Conservation (phyloP, 2,113 vertebrate species). For the Platysternon megacephalum region DNA sequence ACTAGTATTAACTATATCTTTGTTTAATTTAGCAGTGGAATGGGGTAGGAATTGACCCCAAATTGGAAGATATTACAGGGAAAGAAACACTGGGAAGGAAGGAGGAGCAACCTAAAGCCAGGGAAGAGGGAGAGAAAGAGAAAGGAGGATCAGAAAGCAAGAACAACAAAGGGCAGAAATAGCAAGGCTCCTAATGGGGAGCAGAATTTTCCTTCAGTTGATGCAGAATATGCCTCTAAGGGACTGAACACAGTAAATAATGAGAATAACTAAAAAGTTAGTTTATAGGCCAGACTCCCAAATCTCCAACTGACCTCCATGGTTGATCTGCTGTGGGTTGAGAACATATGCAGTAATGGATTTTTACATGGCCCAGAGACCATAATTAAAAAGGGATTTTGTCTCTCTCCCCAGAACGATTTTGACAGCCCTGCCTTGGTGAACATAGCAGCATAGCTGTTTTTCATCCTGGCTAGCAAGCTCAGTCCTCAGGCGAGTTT, state of each 20-base stretch:
- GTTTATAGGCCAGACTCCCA: slow-evolving; percentile 23
- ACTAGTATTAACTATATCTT: slow-evolving; percentile 50
- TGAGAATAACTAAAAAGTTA: slow-evolving; percentile 18
- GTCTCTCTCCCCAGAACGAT: neutral
- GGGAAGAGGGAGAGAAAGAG: neutral
- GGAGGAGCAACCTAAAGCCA: neutral
- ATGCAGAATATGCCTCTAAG: neutral
- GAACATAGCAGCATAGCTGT: slow-evolving; percentile 59
- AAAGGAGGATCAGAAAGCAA: neutral
- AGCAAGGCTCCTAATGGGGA: neutral
- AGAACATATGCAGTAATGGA: neutral
- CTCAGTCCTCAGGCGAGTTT: slow-evolving; percentile 70
- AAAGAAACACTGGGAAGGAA: neutral
- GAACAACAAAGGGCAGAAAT: neutral
- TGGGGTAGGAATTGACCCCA: neutral
- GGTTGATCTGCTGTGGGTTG: slow-evolving; percentile 42
- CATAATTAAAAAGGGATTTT: slow-evolving; percentile 60
- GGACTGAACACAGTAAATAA: slow-evolving; percentile 25
- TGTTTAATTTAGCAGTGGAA: slow-evolving; percentile 38
- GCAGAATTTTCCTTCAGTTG: neutral
- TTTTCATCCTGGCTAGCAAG: slow-evolving; percentile 68
- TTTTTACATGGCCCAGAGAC: slow-evolving; percentile 31
- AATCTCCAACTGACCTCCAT: slow-evolving; percentile 11
- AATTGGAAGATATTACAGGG: neutral
- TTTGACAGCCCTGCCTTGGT: neutral